Conservation (phyloP, 1,140 invertebrate genomes). For the Cotesia vestalis region DNA sequence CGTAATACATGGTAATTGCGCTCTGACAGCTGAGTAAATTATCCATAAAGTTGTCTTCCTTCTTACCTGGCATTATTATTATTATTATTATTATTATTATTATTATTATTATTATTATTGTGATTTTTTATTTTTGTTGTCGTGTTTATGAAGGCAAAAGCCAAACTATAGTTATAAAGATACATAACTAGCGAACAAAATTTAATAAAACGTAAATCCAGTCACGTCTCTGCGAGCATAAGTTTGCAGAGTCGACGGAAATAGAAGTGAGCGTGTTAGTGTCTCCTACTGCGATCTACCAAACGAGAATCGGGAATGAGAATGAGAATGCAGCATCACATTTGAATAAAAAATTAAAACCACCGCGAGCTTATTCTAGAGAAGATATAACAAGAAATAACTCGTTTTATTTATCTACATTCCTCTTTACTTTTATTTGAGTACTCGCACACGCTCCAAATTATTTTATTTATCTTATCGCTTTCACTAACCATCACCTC, state of each 20-base stretch:
- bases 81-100: too few relatives aligned
- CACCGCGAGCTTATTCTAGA: not conserved
- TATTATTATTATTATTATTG: too few relatives aligned
- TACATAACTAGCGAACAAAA: not conserved
- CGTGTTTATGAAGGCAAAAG: too few relatives aligned
- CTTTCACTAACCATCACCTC: not conserved
- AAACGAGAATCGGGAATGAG: not conserved
- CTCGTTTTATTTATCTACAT: not conserved
- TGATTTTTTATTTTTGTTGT: too few relatives aligned
- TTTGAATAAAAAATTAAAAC: constrained; percentile 2
- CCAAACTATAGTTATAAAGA: too few relatives aligned
- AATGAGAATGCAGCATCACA: not conserved
- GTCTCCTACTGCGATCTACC: not conserved
- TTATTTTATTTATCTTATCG: constrained; percentile 1
- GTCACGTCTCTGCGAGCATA: too few relatives aligned
- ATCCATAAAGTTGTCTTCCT: constrained; percentile 14
- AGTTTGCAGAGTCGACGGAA: not conserved
- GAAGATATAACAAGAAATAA: not conserved
- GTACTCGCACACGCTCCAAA: not conserved
- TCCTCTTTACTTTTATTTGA: too few relatives aligned
- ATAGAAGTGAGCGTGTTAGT: constrained; percentile 16
- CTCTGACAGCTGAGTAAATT: constrained; percentile 49
- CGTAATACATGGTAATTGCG: constrained; percentile 50
- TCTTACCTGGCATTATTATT: not conserved
- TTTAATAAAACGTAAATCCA: too few relatives aligned